Conservation (phyloP, 1,140 invertebrate genomes). For the Semibalanus balanoides region DNA sequence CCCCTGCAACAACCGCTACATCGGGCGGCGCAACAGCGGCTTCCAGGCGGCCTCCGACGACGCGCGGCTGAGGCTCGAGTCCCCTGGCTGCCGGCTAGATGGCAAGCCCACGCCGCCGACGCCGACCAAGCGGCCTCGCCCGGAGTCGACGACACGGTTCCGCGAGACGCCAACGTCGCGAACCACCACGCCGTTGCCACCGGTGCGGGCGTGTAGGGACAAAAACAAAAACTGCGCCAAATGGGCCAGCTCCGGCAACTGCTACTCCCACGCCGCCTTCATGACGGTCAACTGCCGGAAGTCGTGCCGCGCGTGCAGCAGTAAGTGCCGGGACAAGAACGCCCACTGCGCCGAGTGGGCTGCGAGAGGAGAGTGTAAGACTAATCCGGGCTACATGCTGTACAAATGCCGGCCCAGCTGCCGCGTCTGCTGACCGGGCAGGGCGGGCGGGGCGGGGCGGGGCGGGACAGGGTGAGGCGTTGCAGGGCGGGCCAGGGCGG, state of each 20-base stretch:
- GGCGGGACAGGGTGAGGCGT: no score
- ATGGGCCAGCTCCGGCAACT: slow-evolving; percentile 26
- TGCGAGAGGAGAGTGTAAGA: slow-evolving; percentile 24
- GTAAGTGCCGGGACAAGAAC: slow-evolving; percentile 23
- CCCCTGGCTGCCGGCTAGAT: not conserved
- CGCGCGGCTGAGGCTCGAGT: not conserved
- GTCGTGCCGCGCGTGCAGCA: slow-evolving; percentile 39
- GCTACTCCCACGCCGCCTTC: slow-evolving; percentile 25
- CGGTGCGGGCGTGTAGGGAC: slow-evolving; percentile 22
- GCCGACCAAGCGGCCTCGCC: not conserved
- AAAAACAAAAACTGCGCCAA: slow-evolving; percentile 23
- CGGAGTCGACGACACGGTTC: no score
- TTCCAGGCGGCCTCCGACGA: not conserved
- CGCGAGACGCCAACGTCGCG: no score
- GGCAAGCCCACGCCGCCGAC: not conserved
- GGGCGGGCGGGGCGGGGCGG: no score
- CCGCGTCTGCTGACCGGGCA: slow-evolving; percentile 22
- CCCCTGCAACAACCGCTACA: not conserved
- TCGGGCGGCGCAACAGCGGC: not conserved
- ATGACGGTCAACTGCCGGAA: slow-evolving; percentile 27
- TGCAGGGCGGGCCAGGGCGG: no score
- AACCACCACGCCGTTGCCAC: not conserved
- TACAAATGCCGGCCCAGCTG: slow-evolving; percentile 28
- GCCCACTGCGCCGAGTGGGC: slow-evolving; percentile 25
- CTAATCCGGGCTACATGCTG: slow-evolving; percentile 27